phyloP scores from a whole-genome alignment of 2,888 invertebrate species.

The Eilema caniola region DNA sequence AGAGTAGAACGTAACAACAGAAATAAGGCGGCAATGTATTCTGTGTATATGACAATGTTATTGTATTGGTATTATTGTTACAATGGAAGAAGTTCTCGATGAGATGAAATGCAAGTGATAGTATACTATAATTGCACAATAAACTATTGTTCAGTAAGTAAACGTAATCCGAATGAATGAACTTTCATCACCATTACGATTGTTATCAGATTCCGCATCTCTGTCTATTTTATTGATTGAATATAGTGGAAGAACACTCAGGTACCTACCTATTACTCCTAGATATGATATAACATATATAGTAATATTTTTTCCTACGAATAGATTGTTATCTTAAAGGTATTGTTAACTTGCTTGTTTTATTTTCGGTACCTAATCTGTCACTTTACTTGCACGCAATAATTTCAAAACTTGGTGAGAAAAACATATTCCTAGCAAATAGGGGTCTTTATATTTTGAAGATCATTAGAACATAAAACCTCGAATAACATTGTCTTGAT shows the following conservation, averaged over 20 bases:
- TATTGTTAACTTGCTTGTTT: not conserved
- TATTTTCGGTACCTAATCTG: not conserved
- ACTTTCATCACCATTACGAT: constrained; percentile 70
- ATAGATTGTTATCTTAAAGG: not conserved
- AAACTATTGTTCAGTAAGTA: constrained; percentile 74
- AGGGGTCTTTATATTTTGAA: too few species aligned
- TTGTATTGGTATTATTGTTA: constrained; percentile 52
- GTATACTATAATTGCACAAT: constrained; percentile 80
- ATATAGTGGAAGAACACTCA: constrained; percentile 56
- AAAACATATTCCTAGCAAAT: too few species aligned
- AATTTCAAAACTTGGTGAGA: too few species aligned
- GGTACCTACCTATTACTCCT: not conserved
- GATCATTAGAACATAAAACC: too few species aligned
- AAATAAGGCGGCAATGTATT: constrained; percentile 47
- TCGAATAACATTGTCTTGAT: too few species aligned
- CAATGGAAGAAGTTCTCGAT: constrained; percentile 65
- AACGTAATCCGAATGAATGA: constrained; percentile 75
- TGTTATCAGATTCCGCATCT: constrained; percentile 55
- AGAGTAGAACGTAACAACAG: not conserved
- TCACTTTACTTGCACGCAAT: too few species aligned
- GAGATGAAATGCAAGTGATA: constrained; percentile 80
- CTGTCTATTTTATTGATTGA: constrained; percentile 61
- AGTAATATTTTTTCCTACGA: not conserved
- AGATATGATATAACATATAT: not conserved
- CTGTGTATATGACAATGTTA: constrained; percentile 35